Base-by-base conservation (phyloP, 1,140 invertebrate species). In the Drosophila prosaltans region DNA sequence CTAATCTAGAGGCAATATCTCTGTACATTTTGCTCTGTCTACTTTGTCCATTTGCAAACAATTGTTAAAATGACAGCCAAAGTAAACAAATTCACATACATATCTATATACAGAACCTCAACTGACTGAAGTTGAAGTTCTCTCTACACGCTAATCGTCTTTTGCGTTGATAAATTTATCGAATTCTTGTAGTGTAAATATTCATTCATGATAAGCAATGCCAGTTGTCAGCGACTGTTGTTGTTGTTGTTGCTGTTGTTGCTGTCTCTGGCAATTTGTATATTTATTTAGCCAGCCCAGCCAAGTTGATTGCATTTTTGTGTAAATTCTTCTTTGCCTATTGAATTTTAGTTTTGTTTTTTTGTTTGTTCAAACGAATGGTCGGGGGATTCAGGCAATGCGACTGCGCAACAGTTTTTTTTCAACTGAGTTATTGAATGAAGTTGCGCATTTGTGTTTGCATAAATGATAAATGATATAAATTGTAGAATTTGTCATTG, bases 171-270 rank as follows among this genome's bases (percentile, higher is more conserved):
- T 59, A 59, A 59, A 59, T 59, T 59, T 59, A 59, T 59, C 57
- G 57, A 59, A 59, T 39, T 59, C 57, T 36, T 39, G 32, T 39
- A 59, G 28, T 24, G 57, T 59, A 59, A 59, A 59, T 59, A 59
- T 59, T 59, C 57, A 59, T 59, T 59, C 57, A 59, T 59, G 57
- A 59, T 59, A 59, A 59, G 57, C 57, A 59, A 59, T 10, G n/a
- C 16, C 57, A 59, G 57, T 59, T 59, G 57, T 24, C 36, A 39
- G 32, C 57, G 57, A n/a, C 57, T 59, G 57, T 59, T 39, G 57
- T 62, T 51, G 45, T 48, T 45, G n/a, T 41, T 41, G 40, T 41
- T 43, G 41, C 16, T 43, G 41, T 43, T 43, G 32, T 36, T 36
- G 32, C 6, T 36, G 39, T 45, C 40, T 62, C 60, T 26, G 40